Conservation (phyloP, 1,140 invertebrate genomes). For the Pseudomyrmex concolor region DNA sequence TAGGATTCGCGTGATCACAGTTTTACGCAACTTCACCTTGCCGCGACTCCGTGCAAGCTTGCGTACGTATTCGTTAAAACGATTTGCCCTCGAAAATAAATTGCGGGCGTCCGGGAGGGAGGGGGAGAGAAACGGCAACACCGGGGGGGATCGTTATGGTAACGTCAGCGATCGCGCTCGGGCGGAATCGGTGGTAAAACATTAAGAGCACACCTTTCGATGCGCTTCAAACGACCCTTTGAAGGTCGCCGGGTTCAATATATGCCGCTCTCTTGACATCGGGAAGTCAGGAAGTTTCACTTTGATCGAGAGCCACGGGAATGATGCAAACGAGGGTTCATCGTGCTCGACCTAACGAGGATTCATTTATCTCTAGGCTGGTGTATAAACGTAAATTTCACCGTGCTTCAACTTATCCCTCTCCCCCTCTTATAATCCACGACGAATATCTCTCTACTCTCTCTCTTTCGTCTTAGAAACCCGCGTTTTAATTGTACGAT, state of each 20-base stretch:
- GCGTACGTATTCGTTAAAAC: constrained; percentile 1
- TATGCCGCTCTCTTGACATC: constrained; percentile 49
- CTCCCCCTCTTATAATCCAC: constrained; percentile 26
- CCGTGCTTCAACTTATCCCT: constrained; percentile 80
- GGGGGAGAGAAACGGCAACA: no score
- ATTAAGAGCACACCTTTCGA: constrained; percentile 48
- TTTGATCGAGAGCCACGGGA: constrained; percentile 63
- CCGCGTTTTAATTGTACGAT: constrained; percentile 78
- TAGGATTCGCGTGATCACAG: constrained; percentile 15
- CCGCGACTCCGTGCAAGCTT: no score
- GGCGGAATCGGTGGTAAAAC: constrained; percentile 37
- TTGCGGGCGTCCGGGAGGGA: neutral
- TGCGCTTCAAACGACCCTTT: constrained; percentile 49
- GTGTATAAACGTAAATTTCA: constrained; percentile 79
- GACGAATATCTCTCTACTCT: constrained; percentile 60
- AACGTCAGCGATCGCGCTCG: constrained; percentile 15
- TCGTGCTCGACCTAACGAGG: constrained; percentile 78
- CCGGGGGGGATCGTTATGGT: constrained; percentile 34
- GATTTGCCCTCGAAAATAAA: constrained; percentile 34
- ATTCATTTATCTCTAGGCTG: constrained; percentile 81
- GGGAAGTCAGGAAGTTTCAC: constrained; percentile 63
- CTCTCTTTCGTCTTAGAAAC: constrained; percentile 35
- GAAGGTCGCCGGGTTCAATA: constrained; percentile 51
- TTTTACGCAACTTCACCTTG: constrained; percentile 31
- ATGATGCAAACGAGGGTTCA: constrained; percentile 74